Evolutionary conservation across 2,113 vertebrate genomes (phyloP), one percentile per base, ranked within the genome.

Genomic region (Mormyrus lacerda): DNA sequence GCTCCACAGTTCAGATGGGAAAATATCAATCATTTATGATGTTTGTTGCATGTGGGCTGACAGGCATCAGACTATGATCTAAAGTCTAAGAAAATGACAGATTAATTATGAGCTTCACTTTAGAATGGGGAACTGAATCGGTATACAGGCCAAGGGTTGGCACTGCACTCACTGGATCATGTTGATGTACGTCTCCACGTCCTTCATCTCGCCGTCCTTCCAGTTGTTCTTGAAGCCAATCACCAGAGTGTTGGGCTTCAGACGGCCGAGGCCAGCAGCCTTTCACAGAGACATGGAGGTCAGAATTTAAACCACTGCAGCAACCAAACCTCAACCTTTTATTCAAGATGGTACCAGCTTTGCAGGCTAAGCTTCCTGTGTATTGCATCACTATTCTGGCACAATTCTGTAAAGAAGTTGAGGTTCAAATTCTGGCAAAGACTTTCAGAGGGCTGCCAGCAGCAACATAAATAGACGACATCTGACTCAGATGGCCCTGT

Each of bases 161-260:
- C 42, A 13, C 35, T 55, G 31, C 92, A 97, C 98, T 97, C 94
- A 99, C 98, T 99, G 98, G 91, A 99, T 97, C 94, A 99, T 95
- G 89, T 97, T 98, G 92, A 99, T 97, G 92, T 99, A 99, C 0
- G 95, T 98, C 93, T 99, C 98, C 89, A 99, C 97, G 42, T 99
- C 98, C 93, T 96, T 98, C 97, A 98, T 98, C 92, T 99, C 98
- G 48, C 95, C 91, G 83, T 97, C 95, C 65, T 95, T 93, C 98
- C 98, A 99, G 93, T 98, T 97, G 88, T 98, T 99, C 93, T 99
- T 99, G 95, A 98, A 99, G 93, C 98, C 98, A 89, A 99, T 91
- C 84, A 99, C 98, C 91, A 99, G 96, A 1, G 97, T 99, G 92
- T 99, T 99, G 35, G 98, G 98, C 91, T 95, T 98, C 93, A 99